Percentiles rank a stretch among this genome's conserved stretches.
phyloP scores from a whole-genome alignment of 2,113 vertebrate species.

The Scophthalmus maximus region DNA sequence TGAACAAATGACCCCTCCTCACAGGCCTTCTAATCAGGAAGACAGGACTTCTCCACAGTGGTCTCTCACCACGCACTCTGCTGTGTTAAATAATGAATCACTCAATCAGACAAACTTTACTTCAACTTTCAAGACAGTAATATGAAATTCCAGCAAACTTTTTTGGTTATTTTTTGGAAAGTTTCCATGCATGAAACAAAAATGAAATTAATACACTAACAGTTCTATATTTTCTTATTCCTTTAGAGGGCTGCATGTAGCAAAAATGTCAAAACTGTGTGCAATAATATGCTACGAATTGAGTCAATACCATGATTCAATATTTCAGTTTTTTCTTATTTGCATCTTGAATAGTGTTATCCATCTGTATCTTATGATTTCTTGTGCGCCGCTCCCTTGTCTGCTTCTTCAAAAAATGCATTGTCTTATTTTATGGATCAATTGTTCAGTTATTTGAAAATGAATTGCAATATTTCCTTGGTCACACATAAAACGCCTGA shows the following conservation, averaged over 20 bases:
- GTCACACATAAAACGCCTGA: too few relatives aligned
- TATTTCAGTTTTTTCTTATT: too few relatives aligned
- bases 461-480: too few relatives aligned
- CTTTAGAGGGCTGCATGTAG: background rate
- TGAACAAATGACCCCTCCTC: slow-evolving; percentile 32
- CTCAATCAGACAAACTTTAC: slow-evolving; percentile 24
- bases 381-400: too few relatives aligned
- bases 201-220: background rate
- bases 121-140: slow-evolving; percentile 25
- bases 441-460: too few relatives aligned
- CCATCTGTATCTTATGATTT: too few relatives aligned
- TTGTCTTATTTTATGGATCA: too few relatives aligned
- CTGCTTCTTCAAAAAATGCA: too few relatives aligned
- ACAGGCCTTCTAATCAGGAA: slow-evolving; percentile 21
- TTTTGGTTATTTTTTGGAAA: background rate
- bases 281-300: background rate
- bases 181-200: background rate
- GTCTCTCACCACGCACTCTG: slow-evolving; percentile 40
- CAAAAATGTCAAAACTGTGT: background rate
- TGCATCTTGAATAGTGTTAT: too few relatives aligned
- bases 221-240: background rate
- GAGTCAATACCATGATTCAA: background rate
- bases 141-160: slow-evolving; percentile 1
- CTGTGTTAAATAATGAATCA: slow-evolving; percentile 51
- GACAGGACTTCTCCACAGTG: slow-evolving; percentile 28